These are phyloP conservation scores for Paraescarpia echinospica DNA, from an alignment of 1,140 invertebrate genomes.

Conservation along the genomic window DNA sequence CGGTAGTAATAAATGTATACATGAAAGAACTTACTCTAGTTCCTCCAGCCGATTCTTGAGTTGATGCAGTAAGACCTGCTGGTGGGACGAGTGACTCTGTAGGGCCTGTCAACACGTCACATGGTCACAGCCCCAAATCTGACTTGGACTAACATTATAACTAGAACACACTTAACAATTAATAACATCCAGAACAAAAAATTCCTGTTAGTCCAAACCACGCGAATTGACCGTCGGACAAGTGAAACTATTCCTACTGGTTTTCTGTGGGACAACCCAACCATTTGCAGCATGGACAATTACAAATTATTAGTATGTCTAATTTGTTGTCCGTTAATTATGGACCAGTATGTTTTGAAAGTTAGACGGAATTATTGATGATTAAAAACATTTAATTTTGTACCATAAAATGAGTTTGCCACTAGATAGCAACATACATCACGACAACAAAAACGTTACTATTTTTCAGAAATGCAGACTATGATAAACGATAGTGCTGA, in stretches of 20 bases:
- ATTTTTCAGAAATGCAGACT: background rate
- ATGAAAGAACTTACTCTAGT: slow-evolving; percentile 49
- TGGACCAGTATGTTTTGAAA: too few species aligned
- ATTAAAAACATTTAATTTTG: background rate
- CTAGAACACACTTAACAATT: too few species aligned
- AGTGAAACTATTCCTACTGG: background rate
- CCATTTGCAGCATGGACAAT: too few species aligned
- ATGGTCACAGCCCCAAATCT: background rate
- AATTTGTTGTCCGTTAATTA: too few species aligned
- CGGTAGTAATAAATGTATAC: background rate
- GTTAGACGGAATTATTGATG: too few species aligned
- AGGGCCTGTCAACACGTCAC: slow-evolving; percentile 39
- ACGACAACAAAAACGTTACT: background rate
- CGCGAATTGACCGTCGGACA: background rate
- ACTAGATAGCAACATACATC: background rate
- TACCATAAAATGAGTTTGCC: background rate
- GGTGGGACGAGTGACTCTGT: slow-evolving; percentile 53
- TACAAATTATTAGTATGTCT: too few species aligned
- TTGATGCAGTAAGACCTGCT: slow-evolving; percentile 54
- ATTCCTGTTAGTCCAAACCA: background rate
- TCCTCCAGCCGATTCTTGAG: slow-evolving; percentile 53
- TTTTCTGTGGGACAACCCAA: too few species aligned
- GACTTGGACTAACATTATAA: background rate
- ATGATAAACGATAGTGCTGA: background rate
- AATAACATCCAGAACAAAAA: too few species aligned